A percentile compares a stretch with the other conserved stretches of the same genome.
Conservation (phyloP, 2,797 vertebrate genomes). For the Alcedo quadribrachys region DNA sequence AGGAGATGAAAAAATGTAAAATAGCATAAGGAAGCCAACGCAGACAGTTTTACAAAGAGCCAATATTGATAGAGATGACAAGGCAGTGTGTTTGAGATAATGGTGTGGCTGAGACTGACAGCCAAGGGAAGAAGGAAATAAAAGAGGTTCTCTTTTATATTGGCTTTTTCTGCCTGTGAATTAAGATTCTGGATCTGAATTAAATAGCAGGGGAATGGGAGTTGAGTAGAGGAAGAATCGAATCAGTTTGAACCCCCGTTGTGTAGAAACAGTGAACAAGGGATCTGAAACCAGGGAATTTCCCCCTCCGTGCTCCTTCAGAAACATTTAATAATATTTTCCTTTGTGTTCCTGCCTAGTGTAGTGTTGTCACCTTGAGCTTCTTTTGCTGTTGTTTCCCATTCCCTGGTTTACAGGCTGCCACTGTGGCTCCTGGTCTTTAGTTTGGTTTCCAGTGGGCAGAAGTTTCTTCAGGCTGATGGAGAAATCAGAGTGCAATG, state of each 20-base stretch:
- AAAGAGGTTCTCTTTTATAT: not conserved
- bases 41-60: not conserved
- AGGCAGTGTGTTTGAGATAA: not conserved
- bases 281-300: not conserved
- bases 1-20: not conserved
- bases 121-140: conserved; percentile 38
- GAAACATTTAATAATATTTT: not conserved
- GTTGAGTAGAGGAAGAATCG: not conserved
- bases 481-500: not conserved
- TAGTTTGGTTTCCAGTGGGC: not conserved
- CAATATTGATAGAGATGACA: conserved; percentile 25
- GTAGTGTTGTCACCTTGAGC: not conserved
- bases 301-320: not conserved
- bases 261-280: not conserved
- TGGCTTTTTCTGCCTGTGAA: not conserved
- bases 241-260: not conserved
- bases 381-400: not conserved
- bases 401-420: not conserved
- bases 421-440: not conserved
- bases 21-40: not conserved
- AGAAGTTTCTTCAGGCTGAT: not conserved
- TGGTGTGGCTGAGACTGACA: conserved; percentile 19
- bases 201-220: not conserved
- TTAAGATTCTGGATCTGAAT: conserved; percentile 20
- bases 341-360: not conserved